Percentiles rank a stretch among this genome's conserved stretches.
Evolutionary conservation across 2,797 vertebrate species (phyloP).

Genomic region (Anguilla obscura): DNA sequence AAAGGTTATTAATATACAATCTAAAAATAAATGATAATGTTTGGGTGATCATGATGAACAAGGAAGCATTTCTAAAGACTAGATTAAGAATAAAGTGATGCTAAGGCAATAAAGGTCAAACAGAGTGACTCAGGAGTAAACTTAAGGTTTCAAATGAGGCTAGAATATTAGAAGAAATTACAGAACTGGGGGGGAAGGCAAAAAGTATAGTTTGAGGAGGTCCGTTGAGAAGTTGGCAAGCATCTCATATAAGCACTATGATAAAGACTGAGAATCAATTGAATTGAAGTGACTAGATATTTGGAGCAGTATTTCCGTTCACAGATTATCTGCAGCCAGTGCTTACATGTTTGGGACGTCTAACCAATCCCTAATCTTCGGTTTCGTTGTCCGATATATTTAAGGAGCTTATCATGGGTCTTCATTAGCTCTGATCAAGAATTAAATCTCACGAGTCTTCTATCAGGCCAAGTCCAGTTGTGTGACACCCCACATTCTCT

Average conservation of each 20-base stretch:
- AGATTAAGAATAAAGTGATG: not conserved
- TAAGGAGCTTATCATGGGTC: not conserved
- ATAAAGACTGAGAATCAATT: not conserved
- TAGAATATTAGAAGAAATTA: conserved; percentile 8
- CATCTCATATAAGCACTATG: not conserved
- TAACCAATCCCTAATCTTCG: not conserved
- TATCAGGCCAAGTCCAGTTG: not conserved
- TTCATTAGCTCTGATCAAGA: conserved; percentile 16
- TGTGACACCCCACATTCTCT: not conserved
- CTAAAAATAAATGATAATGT: not conserved
- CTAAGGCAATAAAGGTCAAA: not conserved
- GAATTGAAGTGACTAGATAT: not conserved
- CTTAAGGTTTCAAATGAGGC: conserved; percentile 5
- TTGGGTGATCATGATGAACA: not conserved
- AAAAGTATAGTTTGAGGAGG: not conserved
- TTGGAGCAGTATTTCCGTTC: not conserved
- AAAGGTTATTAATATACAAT: not conserved
- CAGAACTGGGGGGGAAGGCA: not conserved
- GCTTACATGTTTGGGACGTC: not conserved
- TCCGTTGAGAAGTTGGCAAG: not conserved
- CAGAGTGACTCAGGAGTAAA: not conserved
- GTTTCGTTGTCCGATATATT: conserved; percentile 13
- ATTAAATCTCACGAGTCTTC: not conserved
- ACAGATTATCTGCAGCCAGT: not conserved
- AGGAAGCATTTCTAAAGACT: conserved; percentile 5